Conservation (phyloP, 2,797 vertebrate genomes). For the Cuculus canorus region DNA sequence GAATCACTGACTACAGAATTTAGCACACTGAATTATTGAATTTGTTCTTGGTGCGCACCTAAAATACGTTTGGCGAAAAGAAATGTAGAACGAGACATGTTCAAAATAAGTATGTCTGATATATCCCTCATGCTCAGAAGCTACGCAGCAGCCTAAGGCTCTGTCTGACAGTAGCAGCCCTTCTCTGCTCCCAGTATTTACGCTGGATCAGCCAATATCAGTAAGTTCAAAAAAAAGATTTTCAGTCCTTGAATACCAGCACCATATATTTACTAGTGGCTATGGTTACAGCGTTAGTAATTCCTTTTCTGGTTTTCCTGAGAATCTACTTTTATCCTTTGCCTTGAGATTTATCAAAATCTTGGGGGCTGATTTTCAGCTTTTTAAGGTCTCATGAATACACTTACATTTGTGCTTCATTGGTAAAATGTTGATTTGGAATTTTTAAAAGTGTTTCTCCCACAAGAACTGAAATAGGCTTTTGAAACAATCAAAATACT, state of each 20-base stretch:
- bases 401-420: neutral
- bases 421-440: neutral
- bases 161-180: neutral
- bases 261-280: neutral
- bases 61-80: neutral
- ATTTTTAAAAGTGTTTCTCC: neutral
- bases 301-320: neutral
- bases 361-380: neutral
- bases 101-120: neutral
- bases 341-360: neutral
- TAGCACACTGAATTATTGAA: neutral
- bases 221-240: neutral
- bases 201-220: neutral
- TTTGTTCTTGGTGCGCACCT: neutral
- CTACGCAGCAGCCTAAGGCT: neutral
- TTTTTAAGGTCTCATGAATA: neutral
- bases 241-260: slow-evolving; percentile 6
- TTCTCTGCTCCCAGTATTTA: neutral
- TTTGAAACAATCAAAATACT: neutral
- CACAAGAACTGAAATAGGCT: neutral
- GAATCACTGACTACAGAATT: neutral
- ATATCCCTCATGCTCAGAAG: neutral
- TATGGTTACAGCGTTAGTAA: neutral
- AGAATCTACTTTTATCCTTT: neutral
- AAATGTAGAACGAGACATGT: rapidly evolving